A percentile compares a stretch with the other conserved stretches of the same genome.
Evolutionary conservation across 2,113 vertebrate species (phyloP).

Genomic region (Psammodynastes pulverulentus): DNA sequence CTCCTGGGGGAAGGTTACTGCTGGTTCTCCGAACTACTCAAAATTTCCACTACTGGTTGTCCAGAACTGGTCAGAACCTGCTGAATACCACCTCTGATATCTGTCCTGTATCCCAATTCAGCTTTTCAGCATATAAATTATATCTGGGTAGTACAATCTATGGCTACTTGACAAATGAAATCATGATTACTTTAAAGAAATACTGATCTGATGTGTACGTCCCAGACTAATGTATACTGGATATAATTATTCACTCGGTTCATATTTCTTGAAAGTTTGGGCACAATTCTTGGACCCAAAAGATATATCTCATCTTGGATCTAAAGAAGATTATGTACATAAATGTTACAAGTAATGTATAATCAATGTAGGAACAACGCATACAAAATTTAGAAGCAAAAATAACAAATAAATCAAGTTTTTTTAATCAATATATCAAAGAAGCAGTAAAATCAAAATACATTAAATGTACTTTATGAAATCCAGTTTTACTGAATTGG

Average conservation of each 20-base stretch:
- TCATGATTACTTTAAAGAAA: neutral
- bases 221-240: neutral
- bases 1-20: too few species aligned
- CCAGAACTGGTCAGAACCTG: too few species aligned
- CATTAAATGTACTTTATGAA: neutral
- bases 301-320: neutral
- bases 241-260: neutral
- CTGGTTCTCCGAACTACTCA: too few species aligned
- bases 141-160: neutral
- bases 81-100: too few species aligned
- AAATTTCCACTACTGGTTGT: too few species aligned
- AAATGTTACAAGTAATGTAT: neutral
- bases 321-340: neutral
- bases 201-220: neutral
- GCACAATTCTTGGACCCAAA: neutral
- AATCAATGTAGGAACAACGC: neutral
- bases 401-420: neutral
- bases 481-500: neutral
- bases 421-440: neutral
- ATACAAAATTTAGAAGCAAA: neutral
- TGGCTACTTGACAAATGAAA: neutral
- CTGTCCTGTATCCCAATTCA: neutral
- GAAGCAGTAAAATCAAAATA: neutral
- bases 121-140: neutral
- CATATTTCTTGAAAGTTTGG: neutral